These are phyloP conservation scores for Oncorhynchus gorbuscha DNA, from an alignment of 2,113 vertebrate genomes.

Conservation along the genomic window DNA sequence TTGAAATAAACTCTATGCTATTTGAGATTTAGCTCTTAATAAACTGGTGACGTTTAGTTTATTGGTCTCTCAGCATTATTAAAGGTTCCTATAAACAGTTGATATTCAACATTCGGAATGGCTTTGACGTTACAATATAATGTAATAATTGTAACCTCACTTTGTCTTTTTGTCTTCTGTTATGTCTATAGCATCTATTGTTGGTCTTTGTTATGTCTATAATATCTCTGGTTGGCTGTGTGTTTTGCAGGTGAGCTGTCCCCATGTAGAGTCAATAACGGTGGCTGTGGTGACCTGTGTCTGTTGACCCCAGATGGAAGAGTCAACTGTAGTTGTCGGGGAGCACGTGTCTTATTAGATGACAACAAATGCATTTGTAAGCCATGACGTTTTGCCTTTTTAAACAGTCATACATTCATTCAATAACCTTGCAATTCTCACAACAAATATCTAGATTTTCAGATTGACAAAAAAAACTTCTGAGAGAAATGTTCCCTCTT, in stretches of 20 bases:
- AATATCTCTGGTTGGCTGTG: neutral
- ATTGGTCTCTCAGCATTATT: too few species aligned
- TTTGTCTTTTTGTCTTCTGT: too few species aligned
- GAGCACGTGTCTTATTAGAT: constrained; percentile 87
- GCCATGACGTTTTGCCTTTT: constrained; percentile 59
- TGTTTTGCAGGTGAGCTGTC: constrained; percentile 87
- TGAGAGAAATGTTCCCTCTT: too few species aligned
- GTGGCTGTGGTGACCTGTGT: constrained; percentile 94
- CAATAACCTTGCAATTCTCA: neutral
- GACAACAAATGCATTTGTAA: constrained; percentile 99
- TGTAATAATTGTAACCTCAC: too few species aligned
- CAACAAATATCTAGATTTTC: neutral
- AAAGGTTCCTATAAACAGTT: too few species aligned
- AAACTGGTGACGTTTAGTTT: neutral
- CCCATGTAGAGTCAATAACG: constrained; percentile 87
- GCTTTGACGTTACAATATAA: too few species aligned
- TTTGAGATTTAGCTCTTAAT: neutral
- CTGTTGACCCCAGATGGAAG: constrained; percentile 87
- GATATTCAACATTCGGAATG: too few species aligned
- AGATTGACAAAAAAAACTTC: too few species aligned
- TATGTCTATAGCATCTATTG: too few species aligned
- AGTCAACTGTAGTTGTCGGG: constrained; percentile 93
- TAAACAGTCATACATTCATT: neutral
- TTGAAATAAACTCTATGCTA: neutral
- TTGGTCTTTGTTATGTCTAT: neutral